Base-by-base conservation (phyloP, 2,113 vertebrate genomes). In the Carlito syrichta region DNA sequence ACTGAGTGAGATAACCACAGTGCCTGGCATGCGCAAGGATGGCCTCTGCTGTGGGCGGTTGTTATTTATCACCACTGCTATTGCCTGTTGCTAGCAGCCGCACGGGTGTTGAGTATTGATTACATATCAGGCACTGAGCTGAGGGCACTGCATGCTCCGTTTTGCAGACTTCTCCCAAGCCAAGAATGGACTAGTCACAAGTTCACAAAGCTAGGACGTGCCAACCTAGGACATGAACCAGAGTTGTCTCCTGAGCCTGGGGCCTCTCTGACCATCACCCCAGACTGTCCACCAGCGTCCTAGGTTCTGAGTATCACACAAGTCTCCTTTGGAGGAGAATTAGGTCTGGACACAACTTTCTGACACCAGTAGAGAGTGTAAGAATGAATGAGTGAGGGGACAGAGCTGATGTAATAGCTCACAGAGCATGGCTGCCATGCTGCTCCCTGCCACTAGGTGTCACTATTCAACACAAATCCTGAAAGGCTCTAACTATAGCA, bases 381-480 rank as follows among this genome's bases (percentile, higher is more conserved):
- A n/a, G n/a, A n/a, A n/a, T n/a, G n/a, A n/a, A n/a, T n/a, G n/a
- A n/a, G n/a, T n/a, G n/a, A 19, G 20, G 8, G 1, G 0, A 1
- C 8, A 22, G 6, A 22, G 45, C 0, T 27, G n/a, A 54, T 2
- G 32, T 40, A 30, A 40, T 19, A 30, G 85, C 94, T 91, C 83
- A 30, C 60, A 96, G 1, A 94, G 96, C 96, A 89, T 91, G 94
- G 95, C 27, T 95, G 89, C 96, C 58, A 35, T 52, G 69, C 94
- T 38, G 30, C 9, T 11, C 1, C n/a, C 17, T 30, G 68, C 88
- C 97, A 95, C 91, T 38, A 92, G 93, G 88, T 82, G 91, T 38
- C 95, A 71, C 69, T 73, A 71, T 27, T 38, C 76, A 89, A 71
- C 66, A 32, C n/a, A 25, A 30, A 58, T 73, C 79, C 54, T 68